Base-by-base conservation (phyloP, 2,888 invertebrate species). In the Byasa hedistus region DNA sequence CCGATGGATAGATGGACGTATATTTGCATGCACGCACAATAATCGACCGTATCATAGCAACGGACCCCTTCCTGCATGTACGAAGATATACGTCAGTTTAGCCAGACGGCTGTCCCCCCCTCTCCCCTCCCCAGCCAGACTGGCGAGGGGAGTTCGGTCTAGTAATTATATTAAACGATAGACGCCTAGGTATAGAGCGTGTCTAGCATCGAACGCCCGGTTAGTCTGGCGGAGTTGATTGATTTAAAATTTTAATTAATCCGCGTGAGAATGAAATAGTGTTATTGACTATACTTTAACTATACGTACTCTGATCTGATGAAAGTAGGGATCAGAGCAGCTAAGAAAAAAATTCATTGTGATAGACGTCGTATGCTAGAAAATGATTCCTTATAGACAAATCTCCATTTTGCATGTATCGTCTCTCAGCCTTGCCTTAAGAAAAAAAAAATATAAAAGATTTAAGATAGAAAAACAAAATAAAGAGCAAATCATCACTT, bases 141-240 rank as follows among this genome's bases (percentile, higher is more conserved):
- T 54, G 54, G 52, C 39, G 44, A 24, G 57, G 61, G 57, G 61
- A 61, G 63, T 48, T 27, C 55, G 56, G 60, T 65, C 60, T 57
- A 57, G 65, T 61, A 65, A 65, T 65, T 61, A 65, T 65, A 61
- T 65, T 65, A 65, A 59, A 56, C 56, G 56, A 55, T 62, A 64
- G 27, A 32, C n/a, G 19, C 48, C 10, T 57, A 36, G 65, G n/a
- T 65, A 61, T 61, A 57, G 51, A 21, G 51, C 55, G 36, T 17
- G 63, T 58, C 61, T 62, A 44, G 62, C 58, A 39, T 39, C 58
- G 59, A 59, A 23, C 61, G 64, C 36, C 21, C 27, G 17, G 51
- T 52, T 19, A 51, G 44, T 51, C 52, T 23, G 52, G 19, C 10
- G 39, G n/a, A 19, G 32, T 61, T 55, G 64, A 65, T 65, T 60